Percentiles rank a stretch among this genome's conserved stretches.
Evolutionary conservation across 1,140 invertebrate genomes (phyloP).

Genomic region (Drepana arcuata): DNA sequence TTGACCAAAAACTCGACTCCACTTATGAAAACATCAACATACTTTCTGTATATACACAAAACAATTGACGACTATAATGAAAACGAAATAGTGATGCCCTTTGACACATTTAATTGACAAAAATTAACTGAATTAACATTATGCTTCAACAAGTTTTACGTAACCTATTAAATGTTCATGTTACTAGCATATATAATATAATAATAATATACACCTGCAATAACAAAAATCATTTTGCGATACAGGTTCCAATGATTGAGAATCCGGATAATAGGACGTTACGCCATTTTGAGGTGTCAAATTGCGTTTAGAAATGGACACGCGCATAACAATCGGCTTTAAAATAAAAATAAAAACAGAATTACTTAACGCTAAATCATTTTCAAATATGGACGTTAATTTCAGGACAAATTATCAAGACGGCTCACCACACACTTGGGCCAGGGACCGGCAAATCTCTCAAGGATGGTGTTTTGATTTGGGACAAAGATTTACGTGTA

Average conservation of each 20-base stretch:
- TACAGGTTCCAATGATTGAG: neutral
- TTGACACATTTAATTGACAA: conserved; percentile 64
- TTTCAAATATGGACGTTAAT: conserved; percentile 69
- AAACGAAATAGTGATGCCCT: conserved; percentile 32
- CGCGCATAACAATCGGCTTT: conserved; percentile 20
- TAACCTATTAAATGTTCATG: conserved; percentile 36
- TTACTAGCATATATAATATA: conserved; percentile 13
- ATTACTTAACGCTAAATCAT: conserved; percentile 67
- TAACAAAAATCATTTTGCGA: conserved; percentile 36
- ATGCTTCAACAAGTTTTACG: conserved; percentile 46
- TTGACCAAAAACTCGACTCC: conserved; percentile 51
- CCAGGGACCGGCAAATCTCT: conserved; percentile 10
- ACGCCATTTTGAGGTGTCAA: conserved; percentile 12
- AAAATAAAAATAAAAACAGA: conserved; percentile 48
- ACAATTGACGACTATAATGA: conserved; percentile 55
- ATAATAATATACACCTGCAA: conserved; percentile 39
- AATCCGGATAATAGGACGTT: conserved; percentile 11
- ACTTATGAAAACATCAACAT: conserved; percentile 21
- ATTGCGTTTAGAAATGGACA: conserved; percentile 22
- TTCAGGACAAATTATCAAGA: conserved; percentile 65
- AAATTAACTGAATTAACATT: conserved; percentile 56
- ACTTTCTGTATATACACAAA: conserved; percentile 35
- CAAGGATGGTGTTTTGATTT: too few species aligned
- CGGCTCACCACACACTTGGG: conserved; percentile 46
- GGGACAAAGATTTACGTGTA: too few species aligned